Percentiles rank a stretch among this genome's conserved stretches.
phyloP scores from a whole-genome alignment of 30 jellyfish, hydroid and myxozoan genomes.

The Mastigias papua region DNA sequence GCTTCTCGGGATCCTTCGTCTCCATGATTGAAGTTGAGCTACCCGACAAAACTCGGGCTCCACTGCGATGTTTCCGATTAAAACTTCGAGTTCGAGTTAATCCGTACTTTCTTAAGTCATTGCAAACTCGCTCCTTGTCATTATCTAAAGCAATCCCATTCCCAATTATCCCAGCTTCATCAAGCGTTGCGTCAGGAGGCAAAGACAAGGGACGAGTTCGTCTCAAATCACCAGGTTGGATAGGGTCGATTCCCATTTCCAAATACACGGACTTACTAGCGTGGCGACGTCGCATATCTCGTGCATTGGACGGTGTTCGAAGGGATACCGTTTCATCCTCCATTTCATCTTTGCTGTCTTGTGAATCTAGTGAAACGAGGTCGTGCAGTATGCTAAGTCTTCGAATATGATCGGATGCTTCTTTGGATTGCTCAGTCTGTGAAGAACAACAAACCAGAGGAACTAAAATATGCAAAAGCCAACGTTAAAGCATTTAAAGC shows the following conservation, averaged over 20 bases:
- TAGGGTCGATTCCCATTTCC: constrained; percentile 68
- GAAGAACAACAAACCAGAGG: too few relatives aligned
- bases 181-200: constrained; percentile 59
- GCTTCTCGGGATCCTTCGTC: constrained; percentile 47
- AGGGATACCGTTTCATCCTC: constrained; percentile 7
- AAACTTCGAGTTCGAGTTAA: constrained; percentile 73
- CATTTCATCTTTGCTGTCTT: constrained; percentile 6
- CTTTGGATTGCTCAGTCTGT: constrained; percentile 60
- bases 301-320: constrained; percentile 45
- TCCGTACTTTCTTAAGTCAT: constrained; percentile 63
- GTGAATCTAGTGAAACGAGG: constrained; percentile 55
- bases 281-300: constrained; percentile 64
- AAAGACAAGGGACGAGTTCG: constrained; percentile 76
- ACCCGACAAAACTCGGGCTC: constrained; percentile 32
- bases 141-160: not conserved
- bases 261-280: constrained; percentile 73
- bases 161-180: not conserved
- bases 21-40: constrained; percentile 55
- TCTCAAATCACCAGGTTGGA: constrained; percentile 69
- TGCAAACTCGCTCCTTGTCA: constrained; percentile 46
- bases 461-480: too few relatives aligned
- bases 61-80: constrained; percentile 57
- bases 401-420: constrained; percentile 61
- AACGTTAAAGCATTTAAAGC: too few relatives aligned
- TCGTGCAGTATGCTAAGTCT: constrained; percentile 80